A percentile compares a stretch with the other conserved stretches of the same genome.
phyloP scores from a whole-genome alignment of 2,888 invertebrate genomes.

The Melieria crassipennis region DNA sequence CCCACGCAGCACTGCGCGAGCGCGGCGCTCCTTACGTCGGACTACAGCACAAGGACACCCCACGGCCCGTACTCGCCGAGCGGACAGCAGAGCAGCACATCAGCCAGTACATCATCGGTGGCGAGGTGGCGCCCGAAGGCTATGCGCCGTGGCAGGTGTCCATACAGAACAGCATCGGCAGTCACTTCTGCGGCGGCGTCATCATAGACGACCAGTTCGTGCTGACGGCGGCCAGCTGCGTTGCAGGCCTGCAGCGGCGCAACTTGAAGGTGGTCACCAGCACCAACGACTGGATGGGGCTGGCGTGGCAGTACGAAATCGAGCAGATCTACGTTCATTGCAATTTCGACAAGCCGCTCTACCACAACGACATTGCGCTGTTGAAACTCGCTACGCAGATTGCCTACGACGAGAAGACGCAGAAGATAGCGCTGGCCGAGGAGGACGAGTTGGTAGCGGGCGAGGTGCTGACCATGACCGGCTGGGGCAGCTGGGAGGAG shows the following conservation, averaged over 20 bases:
- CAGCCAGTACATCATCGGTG: constrained; percentile 51
- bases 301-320: constrained; percentile 51
- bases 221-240: constrained; percentile 61
- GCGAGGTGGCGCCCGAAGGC: constrained; percentile 46
- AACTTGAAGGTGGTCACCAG: constrained; percentile 57
- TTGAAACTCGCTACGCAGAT: constrained; percentile 70
- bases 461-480: constrained; percentile 69
- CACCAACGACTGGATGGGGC: constrained; percentile 55
- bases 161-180: constrained; percentile 55
- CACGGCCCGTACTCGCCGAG: not conserved
- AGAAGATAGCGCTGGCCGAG: constrained; percentile 70
- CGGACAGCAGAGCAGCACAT: not conserved
- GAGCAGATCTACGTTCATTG: constrained; percentile 54
- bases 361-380: constrained; percentile 75
- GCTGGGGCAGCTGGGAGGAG: constrained; percentile 71
- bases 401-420: constrained; percentile 67
- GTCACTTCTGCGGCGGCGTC: constrained; percentile 61
- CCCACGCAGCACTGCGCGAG: not conserved
- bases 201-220: constrained; percentile 58
- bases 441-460: constrained; percentile 66
- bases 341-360: constrained; percentile 58
- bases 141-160: constrained; percentile 62
- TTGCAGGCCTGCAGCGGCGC: constrained; percentile 52
- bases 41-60: constrained; percentile 9
- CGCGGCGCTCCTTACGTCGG: constrained; percentile 5